Base-by-base conservation (phyloP, 2,888 invertebrate species). In the Tetheella fluctuosa region DNA sequence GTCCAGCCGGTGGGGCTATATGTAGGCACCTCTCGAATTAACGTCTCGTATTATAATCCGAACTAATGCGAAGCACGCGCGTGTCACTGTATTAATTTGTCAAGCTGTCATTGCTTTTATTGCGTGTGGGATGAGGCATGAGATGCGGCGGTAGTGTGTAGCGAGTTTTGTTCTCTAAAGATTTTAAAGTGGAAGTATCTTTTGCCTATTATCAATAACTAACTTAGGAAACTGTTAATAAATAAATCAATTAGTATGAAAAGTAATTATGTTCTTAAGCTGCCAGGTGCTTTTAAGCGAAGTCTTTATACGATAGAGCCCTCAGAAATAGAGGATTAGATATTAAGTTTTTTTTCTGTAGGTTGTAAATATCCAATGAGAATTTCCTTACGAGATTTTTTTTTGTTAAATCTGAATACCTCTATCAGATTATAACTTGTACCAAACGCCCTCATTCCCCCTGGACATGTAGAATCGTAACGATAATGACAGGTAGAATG, bases 31-130 rank as follows among this genome's bases (percentile, higher is more conserved):
- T n/a, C 25, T 25, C 13, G 25, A 25, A 25, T 23, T n/a, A 25
- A 23, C 52, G 23, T 20, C 52, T 48, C 48, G 48, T 20, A 39
- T 42, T 54, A 42, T 59, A 59, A 54, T 58, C 58, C 58, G 34
- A 37, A 17, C 55, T 65, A 68, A 65, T 60, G 61, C 64, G 25
- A 58, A 39, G 60, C 69, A 64, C 62, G 70, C 75, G 73, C 71
- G 67, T 76, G 77, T 76, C 76, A 73, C 71, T 65, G 79, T 76
- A 79, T 82, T 83, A 79, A 85, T 85, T 84, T 83, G 84, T 85
- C 84, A 79, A 73, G 59, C 80, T 83, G 83, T 84, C 85, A 79
- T 69, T 81, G 70, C 64, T 57, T 57, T 63, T 61, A 59, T 61
- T 57, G 23, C 58, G 23, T 25, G 57, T 42, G 69, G 64, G 17